Percentiles rank a stretch among this genome's conserved stretches.
Evolutionary conservation across 2,888 invertebrate species (phyloP).

Genomic region (Choreutis nemorana): DNA sequence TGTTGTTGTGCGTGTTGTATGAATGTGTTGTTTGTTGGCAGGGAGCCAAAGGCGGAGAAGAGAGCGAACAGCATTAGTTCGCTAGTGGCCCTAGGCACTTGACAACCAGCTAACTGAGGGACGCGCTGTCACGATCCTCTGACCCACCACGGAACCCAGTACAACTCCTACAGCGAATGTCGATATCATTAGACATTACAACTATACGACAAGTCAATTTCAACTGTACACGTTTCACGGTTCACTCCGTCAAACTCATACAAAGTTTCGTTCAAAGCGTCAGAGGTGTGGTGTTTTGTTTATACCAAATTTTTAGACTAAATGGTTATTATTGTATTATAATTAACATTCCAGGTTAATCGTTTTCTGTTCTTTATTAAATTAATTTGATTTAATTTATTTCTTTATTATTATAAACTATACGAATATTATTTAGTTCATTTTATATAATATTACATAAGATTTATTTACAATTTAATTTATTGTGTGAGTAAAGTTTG

Average conservation of each 20-base stretch:
- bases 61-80: slow-evolving; percentile 87
- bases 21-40: slow-evolving; percentile 25
- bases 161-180: slow-evolving; percentile 29
- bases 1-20: background rate
- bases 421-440: slow-evolving; percentile 35
- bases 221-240: slow-evolving; percentile 29
- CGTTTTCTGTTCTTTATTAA: slow-evolving; percentile 48
- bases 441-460: slow-evolving; percentile 56
- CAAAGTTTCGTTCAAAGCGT: slow-evolving; percentile 26
- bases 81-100: slow-evolving; percentile 77
- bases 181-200: slow-evolving; percentile 26
- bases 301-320: slow-evolving; percentile 59
- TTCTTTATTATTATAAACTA: too few relatives aligned
- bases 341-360: slow-evolving; percentile 63
- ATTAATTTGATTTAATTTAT: slow-evolving; percentile 40
- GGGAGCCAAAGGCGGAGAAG: slow-evolving; percentile 87
- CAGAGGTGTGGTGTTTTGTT: slow-evolving; percentile 44
- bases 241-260: too few relatives aligned
- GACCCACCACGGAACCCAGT: slow-evolving; percentile 41
- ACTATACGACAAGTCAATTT: slow-evolving; percentile 20
- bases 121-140: slow-evolving; percentile 53
- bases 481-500: slow-evolving; percentile 43
- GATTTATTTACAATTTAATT: slow-evolving; percentile 64
- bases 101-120: slow-evolving; percentile 70
- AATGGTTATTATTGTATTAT: slow-evolving; percentile 40